Base-by-base conservation (phyloP, 2,113 vertebrate species). In the Prunella himalayana region DNA sequence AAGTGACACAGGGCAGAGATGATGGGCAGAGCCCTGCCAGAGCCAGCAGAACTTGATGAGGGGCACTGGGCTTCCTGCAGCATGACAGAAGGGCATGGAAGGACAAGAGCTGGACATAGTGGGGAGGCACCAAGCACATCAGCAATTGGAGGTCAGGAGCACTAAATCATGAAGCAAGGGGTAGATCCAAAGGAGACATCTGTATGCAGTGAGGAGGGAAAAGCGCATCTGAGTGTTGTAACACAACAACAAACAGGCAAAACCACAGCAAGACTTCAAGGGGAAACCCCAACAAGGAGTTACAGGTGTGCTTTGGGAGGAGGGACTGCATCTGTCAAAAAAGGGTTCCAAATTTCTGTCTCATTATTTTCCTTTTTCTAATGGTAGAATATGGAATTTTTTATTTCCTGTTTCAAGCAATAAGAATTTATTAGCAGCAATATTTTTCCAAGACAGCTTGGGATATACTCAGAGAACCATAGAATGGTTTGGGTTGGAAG, bases 181-280 rank as follows among this genome's bases (percentile, higher is more conserved):
- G 14, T 23, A 45, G 13, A 75, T 35, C 37, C 23, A 33, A 82
- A 63, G 44, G 19, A 68, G 15, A 44, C 13, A 33, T 12, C 27
- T 4, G 1, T 16, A 50, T 1, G 2, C 8, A 4, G 30, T 1
- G 0, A 18, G 16, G 39, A 2, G 0, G 57, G 16, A 79, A 70
- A 75, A 56, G 44, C 27, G 24, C 6, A 15, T 14, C 35, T 1
- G 2, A 49, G 39, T 4, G 10, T 10, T 13, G 20, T 16, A 57
- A 65, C 16, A 47, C 54, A 75, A 50, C 6, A 24, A 59, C 0
- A 78, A 23, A 39, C 21, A 68, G 25, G 30, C 31, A 79, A 71
- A 85, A 33, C 21, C n/a, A 70, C 0, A 1, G 39, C 15, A 18
- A 12, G 11, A 14, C 7, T 45, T 35, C 3, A 4, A 30, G 25